Conservation (phyloP, 2,113 vertebrate genomes). For the Toxotes jaculatrix region DNA sequence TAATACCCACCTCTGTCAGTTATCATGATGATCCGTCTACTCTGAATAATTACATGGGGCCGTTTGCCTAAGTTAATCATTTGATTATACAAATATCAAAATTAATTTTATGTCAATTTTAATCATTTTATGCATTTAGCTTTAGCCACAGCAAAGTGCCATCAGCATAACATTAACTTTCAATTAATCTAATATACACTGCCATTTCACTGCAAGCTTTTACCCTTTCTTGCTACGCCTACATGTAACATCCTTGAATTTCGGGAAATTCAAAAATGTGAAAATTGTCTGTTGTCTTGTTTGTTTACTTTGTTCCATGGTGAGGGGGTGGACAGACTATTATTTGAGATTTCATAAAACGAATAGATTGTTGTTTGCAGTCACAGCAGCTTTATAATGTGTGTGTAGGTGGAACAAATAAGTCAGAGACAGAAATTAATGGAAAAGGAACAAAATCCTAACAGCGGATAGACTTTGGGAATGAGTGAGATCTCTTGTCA, state of each 20-base stretch:
- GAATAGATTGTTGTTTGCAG: slow-evolving; percentile 41
- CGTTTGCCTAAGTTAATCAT: slow-evolving; percentile 27
- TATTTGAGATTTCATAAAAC: slow-evolving; percentile 63
- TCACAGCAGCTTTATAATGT: slow-evolving; percentile 55
- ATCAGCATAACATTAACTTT: slow-evolving; percentile 59
- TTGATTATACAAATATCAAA: slow-evolving; percentile 41
- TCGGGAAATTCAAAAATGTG: slow-evolving; percentile 47
- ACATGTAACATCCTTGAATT: slow-evolving; percentile 32
- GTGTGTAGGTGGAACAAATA: slow-evolving; percentile 70
- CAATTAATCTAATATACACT: slow-evolving; percentile 42
- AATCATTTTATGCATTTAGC: slow-evolving; percentile 39
- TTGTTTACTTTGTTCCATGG: slow-evolving; percentile 58
- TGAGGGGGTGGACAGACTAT: slow-evolving; percentile 64
- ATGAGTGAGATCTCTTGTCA: slow-evolving; percentile 35
- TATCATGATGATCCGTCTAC: slow-evolving; percentile 2
- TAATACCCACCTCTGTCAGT: slow-evolving; percentile 7
- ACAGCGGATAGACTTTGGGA: slow-evolving; percentile 28
- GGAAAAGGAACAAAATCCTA: slow-evolving; percentile 45
- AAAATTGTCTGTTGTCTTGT: slow-evolving; percentile 41
- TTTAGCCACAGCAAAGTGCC: slow-evolving; percentile 23
- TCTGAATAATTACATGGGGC: slow-evolving; percentile 20
- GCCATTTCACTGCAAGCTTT: slow-evolving; percentile 16
- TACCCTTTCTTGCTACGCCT: slow-evolving; percentile 16
- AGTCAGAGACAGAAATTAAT: slow-evolving; percentile 64
- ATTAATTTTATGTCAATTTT: slow-evolving; percentile 39